Conservation (phyloP, 2,797 vertebrate species). For the Squalus acanthias region DNA sequence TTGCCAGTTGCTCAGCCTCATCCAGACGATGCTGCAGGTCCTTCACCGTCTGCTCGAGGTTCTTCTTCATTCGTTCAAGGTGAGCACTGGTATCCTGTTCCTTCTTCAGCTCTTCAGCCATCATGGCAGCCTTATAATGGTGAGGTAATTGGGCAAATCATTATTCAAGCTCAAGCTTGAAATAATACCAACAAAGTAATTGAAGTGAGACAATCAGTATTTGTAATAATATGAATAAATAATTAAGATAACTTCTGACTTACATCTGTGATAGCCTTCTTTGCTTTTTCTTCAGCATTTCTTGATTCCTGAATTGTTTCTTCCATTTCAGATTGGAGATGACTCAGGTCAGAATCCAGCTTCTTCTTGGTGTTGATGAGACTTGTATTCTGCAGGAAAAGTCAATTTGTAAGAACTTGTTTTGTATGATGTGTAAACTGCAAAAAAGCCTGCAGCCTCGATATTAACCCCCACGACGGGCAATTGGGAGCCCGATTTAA, state of each 20-base stretch:
- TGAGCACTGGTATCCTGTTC: conserved; percentile 86
- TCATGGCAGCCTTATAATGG: conserved; percentile 79
- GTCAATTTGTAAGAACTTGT: background rate
- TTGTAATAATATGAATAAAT: background rate
- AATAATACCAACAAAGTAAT: background rate
- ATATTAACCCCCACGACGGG: too few species aligned
- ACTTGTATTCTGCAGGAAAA: conserved; percentile 40
- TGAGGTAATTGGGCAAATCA: background rate
- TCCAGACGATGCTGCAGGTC: conserved; percentile 81
- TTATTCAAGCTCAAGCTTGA: background rate
- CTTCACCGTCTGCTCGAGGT: conserved; percentile 80
- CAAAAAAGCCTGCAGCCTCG: background rate
- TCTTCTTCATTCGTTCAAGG: conserved; percentile 88
- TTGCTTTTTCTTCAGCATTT: conserved; percentile 46
- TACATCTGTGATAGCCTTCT: conserved; percentile 46
- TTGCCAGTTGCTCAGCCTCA: conserved; percentile 82
- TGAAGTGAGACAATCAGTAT: background rate
- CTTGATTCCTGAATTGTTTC: conserved; percentile 42
- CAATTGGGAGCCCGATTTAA: background rate
- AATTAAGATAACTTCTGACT: background rate
- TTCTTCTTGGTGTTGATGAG: conserved; percentile 42
- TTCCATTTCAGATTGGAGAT: conserved; percentile 43
- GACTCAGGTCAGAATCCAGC: conserved; percentile 37
- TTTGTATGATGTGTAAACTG: background rate
- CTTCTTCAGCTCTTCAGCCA: conserved; percentile 89